Conservation (phyloP, 2,888 invertebrate species). For the Drosophila cognata region DNA sequence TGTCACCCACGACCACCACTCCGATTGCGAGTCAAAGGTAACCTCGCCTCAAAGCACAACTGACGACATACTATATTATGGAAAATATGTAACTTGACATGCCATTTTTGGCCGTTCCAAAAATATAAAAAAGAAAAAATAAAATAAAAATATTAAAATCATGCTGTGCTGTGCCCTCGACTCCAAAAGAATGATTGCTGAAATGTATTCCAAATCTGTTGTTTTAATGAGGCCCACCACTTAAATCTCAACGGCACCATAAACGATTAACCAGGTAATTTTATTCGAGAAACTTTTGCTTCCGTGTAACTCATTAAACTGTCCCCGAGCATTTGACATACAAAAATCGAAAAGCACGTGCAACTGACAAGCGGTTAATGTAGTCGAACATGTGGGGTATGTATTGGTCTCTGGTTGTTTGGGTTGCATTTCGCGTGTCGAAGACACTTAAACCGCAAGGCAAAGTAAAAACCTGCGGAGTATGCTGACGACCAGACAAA, state of each 20-base stretch:
- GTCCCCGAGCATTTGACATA: slow-evolving; percentile 64
- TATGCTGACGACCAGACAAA: slow-evolving; percentile 37
- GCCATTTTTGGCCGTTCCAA: slow-evolving; percentile 46
- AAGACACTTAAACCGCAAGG: slow-evolving; percentile 78
- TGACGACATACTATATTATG: slow-evolving; percentile 33
- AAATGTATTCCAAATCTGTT: slow-evolving; percentile 51
- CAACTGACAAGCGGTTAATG: slow-evolving; percentile 53
- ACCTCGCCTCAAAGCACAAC: slow-evolving; percentile 33
- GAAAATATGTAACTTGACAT: slow-evolving; percentile 49
- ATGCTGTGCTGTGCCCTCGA: neutral
- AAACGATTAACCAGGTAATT: slow-evolving; percentile 55
- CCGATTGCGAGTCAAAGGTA: slow-evolving; percentile 12
- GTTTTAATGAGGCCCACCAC: slow-evolving; percentile 54
- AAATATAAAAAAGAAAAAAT: neutral
- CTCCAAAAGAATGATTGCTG: slow-evolving; percentile 29
- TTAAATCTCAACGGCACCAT: slow-evolving; percentile 62
- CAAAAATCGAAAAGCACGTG: slow-evolving; percentile 65
- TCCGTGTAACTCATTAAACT: slow-evolving; percentile 65
- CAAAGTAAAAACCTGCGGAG: slow-evolving; percentile 29
- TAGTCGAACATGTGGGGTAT: slow-evolving; percentile 5
- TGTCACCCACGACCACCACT: slow-evolving; percentile 4
- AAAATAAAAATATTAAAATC: slow-evolving; percentile 9
- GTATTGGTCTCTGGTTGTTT: slow-evolving; percentile 26
- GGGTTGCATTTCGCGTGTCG: slow-evolving; percentile 78
- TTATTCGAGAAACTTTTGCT: slow-evolving; percentile 39